A percentile compares a stretch with the other conserved stretches of the same genome.
Evolutionary conservation across 2,797 vertebrate genomes (phyloP).

Genomic region (Coregonus sp.): DNA sequence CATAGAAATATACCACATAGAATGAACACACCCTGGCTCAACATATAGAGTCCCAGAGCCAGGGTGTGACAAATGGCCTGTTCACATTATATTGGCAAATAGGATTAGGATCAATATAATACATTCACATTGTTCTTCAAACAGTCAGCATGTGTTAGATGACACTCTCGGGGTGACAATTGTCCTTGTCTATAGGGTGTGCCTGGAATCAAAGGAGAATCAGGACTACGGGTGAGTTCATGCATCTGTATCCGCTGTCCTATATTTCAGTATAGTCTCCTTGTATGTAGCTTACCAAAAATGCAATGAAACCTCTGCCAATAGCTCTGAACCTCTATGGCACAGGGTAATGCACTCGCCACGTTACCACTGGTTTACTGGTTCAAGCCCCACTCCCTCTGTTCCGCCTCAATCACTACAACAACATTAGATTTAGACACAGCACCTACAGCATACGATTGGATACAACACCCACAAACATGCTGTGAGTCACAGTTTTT

Average conservation of each 20-base stretch:
- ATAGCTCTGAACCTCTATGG: background rate
- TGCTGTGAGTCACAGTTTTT: background rate
- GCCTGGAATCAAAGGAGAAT: constrained; percentile 69
- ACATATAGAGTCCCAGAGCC: no score
- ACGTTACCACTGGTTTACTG: background rate
- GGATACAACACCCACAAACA: background rate
- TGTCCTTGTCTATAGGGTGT: constrained; percentile 63
- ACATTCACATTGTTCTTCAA: background rate
- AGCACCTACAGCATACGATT: background rate
- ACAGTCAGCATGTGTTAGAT: background rate
- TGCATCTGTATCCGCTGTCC: background rate
- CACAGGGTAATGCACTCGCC: background rate
- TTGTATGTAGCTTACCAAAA: background rate
- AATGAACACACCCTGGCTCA: no score
- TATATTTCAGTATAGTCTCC: background rate
- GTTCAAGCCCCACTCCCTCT: background rate
- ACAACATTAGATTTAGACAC: background rate
- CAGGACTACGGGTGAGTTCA: constrained; percentile 62
- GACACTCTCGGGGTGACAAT: constrained; percentile 17
- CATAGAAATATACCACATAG: no score
- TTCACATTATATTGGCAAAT: background rate
- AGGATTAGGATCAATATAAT: background rate
- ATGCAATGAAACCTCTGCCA: background rate
- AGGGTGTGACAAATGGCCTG: background rate
- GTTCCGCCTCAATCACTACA: background rate